phyloP scores from a whole-genome alignment of 2,113 vertebrate species.

The Pandion haliaetus region DNA sequence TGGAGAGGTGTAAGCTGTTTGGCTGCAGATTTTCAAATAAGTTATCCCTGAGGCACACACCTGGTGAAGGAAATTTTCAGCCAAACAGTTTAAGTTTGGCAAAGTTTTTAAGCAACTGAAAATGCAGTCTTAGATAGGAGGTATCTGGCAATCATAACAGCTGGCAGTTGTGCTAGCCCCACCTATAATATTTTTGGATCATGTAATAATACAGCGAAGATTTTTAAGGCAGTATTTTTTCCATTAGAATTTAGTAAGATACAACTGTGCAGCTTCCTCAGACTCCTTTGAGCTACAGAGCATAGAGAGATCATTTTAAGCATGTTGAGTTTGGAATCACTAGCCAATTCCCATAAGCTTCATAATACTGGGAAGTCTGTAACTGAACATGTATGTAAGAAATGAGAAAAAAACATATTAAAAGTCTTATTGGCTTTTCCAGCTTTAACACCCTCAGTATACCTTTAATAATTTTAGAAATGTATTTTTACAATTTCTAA shows the following conservation, averaged over 20 bases:
- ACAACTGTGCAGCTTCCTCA: background rate
- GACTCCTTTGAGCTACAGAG: background rate
- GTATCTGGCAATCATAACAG: background rate
- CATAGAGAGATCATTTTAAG: background rate
- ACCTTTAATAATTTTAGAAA: background rate
- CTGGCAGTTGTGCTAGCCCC: background rate
- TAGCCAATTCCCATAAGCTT: background rate
- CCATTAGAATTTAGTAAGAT: background rate
- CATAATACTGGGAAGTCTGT: background rate
- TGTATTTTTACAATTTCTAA: background rate
- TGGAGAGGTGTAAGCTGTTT: background rate
- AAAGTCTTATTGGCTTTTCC: background rate
- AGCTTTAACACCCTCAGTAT: background rate
- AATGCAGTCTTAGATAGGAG: background rate
- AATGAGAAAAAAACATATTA: background rate
- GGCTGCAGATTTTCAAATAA: background rate
- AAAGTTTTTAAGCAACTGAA: conserved; percentile 11
- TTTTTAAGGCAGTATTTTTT: background rate
- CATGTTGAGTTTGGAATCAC: background rate
- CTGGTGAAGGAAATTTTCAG: conserved; percentile 5
- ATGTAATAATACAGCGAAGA: background rate
- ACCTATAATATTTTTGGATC: background rate
- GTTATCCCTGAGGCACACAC: conserved; percentile 7
- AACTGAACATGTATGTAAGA: background rate
- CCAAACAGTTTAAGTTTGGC: background rate